Conservation (phyloP, 2,113 vertebrate species). For the Phylloscopus trochiloides region DNA sequence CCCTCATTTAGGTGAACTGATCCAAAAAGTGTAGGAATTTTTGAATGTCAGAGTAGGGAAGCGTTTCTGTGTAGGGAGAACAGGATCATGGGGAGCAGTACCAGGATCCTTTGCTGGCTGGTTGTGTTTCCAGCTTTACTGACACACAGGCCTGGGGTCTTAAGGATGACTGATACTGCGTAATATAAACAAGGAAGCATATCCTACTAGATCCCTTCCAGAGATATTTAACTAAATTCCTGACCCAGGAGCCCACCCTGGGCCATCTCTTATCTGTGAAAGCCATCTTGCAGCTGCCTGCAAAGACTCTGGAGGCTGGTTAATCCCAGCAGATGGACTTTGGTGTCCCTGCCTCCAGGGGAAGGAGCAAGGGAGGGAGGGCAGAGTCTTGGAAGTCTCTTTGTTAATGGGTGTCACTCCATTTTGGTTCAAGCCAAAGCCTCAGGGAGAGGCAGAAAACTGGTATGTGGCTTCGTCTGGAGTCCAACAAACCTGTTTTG, state of each 20-base stretch:
- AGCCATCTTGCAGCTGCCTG: slow-evolving; percentile 44
- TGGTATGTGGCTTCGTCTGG: not conserved
- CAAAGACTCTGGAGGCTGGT: not conserved
- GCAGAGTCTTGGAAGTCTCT: not conserved
- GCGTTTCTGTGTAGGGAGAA: not conserved
- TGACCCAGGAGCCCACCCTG: not conserved
- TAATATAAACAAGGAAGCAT: not conserved
- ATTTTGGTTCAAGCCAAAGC: not conserved
- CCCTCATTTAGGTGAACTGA: not conserved
- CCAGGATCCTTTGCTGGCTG: not conserved
- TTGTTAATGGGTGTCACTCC: not conserved
- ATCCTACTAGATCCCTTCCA: slow-evolving; percentile 27
- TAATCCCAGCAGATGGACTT: slow-evolving; percentile 25
- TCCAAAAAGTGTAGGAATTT: not conserved
- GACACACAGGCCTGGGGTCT: not conserved
- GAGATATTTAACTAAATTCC: slow-evolving; percentile 58
- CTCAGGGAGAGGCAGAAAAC: not conserved
- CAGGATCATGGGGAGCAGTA: not conserved
- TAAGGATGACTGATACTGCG: slow-evolving; percentile 3
- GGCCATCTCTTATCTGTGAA: slow-evolving; percentile 33
- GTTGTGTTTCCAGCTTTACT: not conserved
- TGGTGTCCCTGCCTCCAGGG: not conserved
- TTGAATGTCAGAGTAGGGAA: not conserved
- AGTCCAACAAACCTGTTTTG: not conserved
- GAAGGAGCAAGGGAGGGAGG: not conserved